phyloP scores from a whole-genome alignment of 2,888 invertebrate species.

The Meliscaeva auricollis region DNA sequence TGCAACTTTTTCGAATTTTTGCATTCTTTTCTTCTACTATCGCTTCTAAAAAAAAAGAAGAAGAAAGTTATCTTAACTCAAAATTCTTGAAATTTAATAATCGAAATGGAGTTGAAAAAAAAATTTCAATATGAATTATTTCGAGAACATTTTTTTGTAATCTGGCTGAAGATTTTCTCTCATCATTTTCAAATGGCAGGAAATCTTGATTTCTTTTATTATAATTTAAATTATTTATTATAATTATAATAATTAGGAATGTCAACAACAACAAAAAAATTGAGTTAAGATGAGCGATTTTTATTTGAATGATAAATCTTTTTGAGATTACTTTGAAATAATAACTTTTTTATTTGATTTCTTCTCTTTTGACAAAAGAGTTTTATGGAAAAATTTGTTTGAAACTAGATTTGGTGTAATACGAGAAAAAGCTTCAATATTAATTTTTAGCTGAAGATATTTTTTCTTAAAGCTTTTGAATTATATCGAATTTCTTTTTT shows the following conservation, averaged over 20 bases:
- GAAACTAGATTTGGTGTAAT: constrained; percentile 40
- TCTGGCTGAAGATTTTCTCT: too few relatives aligned
- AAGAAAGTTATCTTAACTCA: background rate
- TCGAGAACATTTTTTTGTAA: background rate
- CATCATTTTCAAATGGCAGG: too few relatives aligned
- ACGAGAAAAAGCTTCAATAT: background rate
- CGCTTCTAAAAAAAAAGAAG: background rate
- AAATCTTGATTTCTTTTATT: too few relatives aligned
- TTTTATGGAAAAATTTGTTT: constrained; percentile 8
- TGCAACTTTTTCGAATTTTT: constrained; percentile 4
- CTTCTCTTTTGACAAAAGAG: background rate
- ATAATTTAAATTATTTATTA: too few relatives aligned
- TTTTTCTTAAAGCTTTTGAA: constrained; percentile 91
- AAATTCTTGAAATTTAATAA: background rate
- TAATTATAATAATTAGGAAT: background rate
- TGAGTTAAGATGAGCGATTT: too few relatives aligned
- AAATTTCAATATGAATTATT: too few relatives aligned
- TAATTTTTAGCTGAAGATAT: background rate
- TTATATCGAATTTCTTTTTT: constrained; percentile 96
- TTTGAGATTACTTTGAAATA: too few relatives aligned
- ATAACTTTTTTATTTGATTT: background rate
- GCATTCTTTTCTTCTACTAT: background rate
- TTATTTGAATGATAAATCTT: too few relatives aligned
- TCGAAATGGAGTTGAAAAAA: too few relatives aligned
- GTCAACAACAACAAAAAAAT: too few relatives aligned